phyloP scores from a whole-genome alignment of 1,140 invertebrate species.

The Sycophaga agraensis region DNA sequence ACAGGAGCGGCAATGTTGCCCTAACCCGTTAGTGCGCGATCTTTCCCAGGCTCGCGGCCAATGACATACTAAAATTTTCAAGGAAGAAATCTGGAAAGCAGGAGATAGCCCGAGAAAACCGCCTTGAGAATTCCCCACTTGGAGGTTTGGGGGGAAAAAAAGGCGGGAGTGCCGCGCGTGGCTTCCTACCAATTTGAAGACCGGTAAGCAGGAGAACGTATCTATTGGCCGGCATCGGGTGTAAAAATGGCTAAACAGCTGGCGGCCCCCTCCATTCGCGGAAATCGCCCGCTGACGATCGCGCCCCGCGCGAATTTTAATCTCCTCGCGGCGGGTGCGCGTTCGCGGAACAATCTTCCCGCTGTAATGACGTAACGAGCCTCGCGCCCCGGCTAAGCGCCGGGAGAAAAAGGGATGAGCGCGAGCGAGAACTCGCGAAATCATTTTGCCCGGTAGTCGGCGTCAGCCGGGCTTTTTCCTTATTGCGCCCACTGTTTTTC shows the following conservation, averaged over 20 bases:
- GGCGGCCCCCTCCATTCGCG: neutral
- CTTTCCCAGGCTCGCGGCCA: too few relatives aligned
- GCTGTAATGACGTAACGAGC: slow-evolving; percentile 23
- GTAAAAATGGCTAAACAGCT: slow-evolving; percentile 5
- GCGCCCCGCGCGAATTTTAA: slow-evolving; percentile 14
- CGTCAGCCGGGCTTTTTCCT: neutral
- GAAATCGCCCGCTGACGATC: slow-evolving; percentile 7
- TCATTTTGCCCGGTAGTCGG: slow-evolving; percentile 35
- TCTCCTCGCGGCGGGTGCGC: neutral
- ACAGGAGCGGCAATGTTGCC: too few relatives aligned
- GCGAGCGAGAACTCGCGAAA: neutral
- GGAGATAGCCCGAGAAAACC: too few relatives aligned
- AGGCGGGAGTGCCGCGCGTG: neutral
- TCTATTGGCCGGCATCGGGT: neutral
- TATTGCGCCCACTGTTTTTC: neutral
- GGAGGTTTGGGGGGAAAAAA: neutral
- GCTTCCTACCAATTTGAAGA: neutral
- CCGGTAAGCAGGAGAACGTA: slow-evolving; percentile 1
- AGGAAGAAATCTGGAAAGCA: too few relatives aligned
- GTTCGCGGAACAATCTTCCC: slow-evolving; percentile 22
- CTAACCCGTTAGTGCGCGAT: too few relatives aligned
- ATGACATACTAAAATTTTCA: too few relatives aligned
- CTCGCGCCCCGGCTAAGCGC: neutral
- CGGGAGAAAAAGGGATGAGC: neutral
- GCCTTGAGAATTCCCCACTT: too few relatives aligned